Conservation (phyloP, 1,140 invertebrate genomes). For the Myzus persicae region DNA sequence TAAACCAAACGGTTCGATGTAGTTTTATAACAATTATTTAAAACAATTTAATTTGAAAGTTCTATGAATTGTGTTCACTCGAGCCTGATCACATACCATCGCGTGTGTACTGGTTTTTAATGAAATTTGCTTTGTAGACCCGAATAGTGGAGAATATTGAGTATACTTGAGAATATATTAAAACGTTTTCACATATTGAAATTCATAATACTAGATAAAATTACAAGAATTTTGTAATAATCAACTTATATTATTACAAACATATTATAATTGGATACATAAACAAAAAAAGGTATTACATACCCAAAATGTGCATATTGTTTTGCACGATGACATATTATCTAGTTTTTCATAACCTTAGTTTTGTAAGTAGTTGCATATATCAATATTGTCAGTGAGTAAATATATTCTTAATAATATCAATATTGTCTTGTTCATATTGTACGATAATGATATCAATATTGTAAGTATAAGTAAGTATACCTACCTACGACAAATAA, state of each 20-base stretch:
- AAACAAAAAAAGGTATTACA: neutral
- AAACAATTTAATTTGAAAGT: conserved; percentile 11
- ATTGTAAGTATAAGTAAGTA: neutral
- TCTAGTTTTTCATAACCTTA: neutral
- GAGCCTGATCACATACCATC: neutral
- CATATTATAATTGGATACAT: neutral
- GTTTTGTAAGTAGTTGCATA: too few relatives aligned
- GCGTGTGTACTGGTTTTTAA: neutral
- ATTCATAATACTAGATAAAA: neutral
- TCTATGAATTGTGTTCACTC: conserved; percentile 3
- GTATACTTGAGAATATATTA: neutral
- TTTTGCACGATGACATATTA: neutral
- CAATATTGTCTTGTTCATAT: neutral
- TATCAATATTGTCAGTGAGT: neutral
- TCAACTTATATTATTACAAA: neutral
- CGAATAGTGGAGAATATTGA: neutral
- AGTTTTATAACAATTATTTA: neutral
- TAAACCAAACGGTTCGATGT: neutral
- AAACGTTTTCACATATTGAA: neutral
- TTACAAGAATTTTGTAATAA: neutral
- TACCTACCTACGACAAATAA: neutral
- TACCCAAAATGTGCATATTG: neutral
- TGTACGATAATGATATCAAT: neutral
- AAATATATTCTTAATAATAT: too few relatives aligned
- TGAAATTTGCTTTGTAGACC: conserved; percentile 15